phyloP scores from a whole-genome alignment of 2,797 vertebrate genomes.

The Sciaenops ocellatus region DNA sequence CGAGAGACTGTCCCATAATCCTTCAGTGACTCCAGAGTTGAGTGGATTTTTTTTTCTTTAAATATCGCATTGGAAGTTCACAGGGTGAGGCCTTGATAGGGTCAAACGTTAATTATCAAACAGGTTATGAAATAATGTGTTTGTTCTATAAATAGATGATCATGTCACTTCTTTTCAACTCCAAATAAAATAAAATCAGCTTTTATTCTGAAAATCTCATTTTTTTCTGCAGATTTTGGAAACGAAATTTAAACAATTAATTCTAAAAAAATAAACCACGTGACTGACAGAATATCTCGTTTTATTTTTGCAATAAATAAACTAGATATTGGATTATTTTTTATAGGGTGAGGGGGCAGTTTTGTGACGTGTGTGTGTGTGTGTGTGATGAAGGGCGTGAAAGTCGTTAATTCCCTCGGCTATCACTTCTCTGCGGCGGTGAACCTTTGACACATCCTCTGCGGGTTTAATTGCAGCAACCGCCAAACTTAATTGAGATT shows the following conservation, averaged over 20 bases:
- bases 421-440: conserved; percentile 58
- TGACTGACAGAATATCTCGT: not conserved
- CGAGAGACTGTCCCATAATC: conserved; percentile 4
- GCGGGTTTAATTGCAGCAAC: not conserved
- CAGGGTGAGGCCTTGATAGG: not conserved
- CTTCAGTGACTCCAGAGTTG: not conserved
- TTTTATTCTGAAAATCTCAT: not conserved
- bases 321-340: not conserved
- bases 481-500: conserved; percentile 13
- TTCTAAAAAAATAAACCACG: not conserved
- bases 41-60: not conserved
- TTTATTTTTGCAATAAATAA: not conserved
- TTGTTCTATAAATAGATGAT: not conserved
- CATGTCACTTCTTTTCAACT: not conserved
- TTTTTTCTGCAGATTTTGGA: not conserved
- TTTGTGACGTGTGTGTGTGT: conserved; percentile 28
- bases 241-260: not conserved
- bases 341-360: not conserved
- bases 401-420: conserved; percentile 75
- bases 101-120: not conserved
- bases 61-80: not conserved
- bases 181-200: not conserved
- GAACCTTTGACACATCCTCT: not conserved
- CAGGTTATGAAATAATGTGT: not conserved
- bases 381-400: conserved; percentile 31